Percentiles rank a stretch among this genome's conserved stretches.
Conservation (phyloP, 2,888 invertebrate species). For the Schizotus pectinicornis region DNA sequence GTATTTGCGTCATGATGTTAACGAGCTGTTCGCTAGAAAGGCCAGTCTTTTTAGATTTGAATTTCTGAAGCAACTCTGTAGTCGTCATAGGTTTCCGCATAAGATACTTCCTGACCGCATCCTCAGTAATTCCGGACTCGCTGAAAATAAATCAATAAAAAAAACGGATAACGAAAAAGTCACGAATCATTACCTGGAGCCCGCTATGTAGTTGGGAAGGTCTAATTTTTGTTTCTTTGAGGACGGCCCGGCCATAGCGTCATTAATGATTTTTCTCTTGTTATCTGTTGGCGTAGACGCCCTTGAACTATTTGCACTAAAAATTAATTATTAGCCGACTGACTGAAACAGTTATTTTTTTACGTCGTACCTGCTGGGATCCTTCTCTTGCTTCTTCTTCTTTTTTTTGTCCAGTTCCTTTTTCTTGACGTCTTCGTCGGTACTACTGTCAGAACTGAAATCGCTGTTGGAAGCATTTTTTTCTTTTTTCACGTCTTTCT, state of each 20-base stretch:
- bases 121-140: slow-evolving; percentile 91
- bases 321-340: slow-evolving; percentile 22
- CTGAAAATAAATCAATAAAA: slow-evolving; percentile 58
- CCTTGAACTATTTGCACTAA: slow-evolving; percentile 63
- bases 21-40: slow-evolving; percentile 90
- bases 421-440: slow-evolving; percentile 73
- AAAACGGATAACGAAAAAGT: slow-evolving; percentile 6
- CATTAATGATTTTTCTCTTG: slow-evolving; percentile 56
- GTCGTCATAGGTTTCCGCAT: slow-evolving; percentile 98
- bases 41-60: slow-evolving; percentile 92
- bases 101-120: slow-evolving; percentile 91
- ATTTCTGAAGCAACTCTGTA: slow-evolving; percentile 92
- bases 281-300: slow-evolving; percentile 61
- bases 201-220: slow-evolving; percentile 59
- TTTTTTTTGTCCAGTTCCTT: slow-evolving; percentile 60
- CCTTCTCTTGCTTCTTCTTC: slow-evolving; percentile 44
- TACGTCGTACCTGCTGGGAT: slow-evolving; percentile 5
- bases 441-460: slow-evolving; percentile 72
- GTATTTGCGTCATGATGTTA: slow-evolving; percentile 90
- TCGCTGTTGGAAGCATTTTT: slow-evolving; percentile 53
- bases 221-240: slow-evolving; percentile 65
- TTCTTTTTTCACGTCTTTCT: slow-evolving; percentile 60
- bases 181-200: slow-evolving; percentile 55
- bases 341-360: not conserved
- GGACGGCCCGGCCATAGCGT: slow-evolving; percentile 59